A percentile compares a stretch with the other conserved stretches of the same genome.
phyloP scores from a whole-genome alignment of 1,140 invertebrate species.

The Caenorhabditis latens region DNA sequence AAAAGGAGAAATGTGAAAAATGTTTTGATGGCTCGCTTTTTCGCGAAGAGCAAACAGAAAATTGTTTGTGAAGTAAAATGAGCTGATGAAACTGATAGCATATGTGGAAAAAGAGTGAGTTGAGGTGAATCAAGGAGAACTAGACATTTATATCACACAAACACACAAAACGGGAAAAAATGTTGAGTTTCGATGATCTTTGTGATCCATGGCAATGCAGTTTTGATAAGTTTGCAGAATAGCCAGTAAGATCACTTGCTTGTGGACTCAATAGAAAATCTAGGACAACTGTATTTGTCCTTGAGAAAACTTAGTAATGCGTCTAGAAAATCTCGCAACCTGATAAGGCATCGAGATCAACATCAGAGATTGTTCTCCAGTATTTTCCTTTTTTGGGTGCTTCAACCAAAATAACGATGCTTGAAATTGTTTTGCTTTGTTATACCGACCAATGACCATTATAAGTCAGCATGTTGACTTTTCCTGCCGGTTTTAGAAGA shows the following conservation, averaged over 20 bases:
- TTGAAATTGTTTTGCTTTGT: too few species aligned
- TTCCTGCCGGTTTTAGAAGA: background rate
- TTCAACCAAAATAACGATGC: too few species aligned
- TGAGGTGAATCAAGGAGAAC: background rate
- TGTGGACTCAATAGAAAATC: too few species aligned
- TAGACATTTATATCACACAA: slow-evolving; percentile 2
- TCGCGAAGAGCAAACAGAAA: slow-evolving; percentile 44
- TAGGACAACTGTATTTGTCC: too few species aligned
- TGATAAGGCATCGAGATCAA: too few species aligned
- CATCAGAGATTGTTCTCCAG: too few species aligned
- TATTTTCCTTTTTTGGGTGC: too few species aligned
- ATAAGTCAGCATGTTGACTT: background rate
- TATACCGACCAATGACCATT: background rate
- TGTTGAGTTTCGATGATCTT: background rate
- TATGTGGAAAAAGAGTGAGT: background rate
- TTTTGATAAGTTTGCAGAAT: too few species aligned
- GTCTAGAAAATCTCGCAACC: background rate
- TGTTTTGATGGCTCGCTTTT: slow-evolving; percentile 45
- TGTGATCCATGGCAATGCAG: background rate
- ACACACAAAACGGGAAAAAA: background rate
- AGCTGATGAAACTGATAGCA: slow-evolving; percentile 31
- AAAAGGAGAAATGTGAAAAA: slow-evolving; percentile 25
- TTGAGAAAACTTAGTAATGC: too few species aligned
- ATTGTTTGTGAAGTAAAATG: slow-evolving; percentile 32
- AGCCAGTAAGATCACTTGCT: too few species aligned